Base-by-base conservation (phyloP, 2,888 invertebrate genomes). In the Scaptomyza flava region DNA sequence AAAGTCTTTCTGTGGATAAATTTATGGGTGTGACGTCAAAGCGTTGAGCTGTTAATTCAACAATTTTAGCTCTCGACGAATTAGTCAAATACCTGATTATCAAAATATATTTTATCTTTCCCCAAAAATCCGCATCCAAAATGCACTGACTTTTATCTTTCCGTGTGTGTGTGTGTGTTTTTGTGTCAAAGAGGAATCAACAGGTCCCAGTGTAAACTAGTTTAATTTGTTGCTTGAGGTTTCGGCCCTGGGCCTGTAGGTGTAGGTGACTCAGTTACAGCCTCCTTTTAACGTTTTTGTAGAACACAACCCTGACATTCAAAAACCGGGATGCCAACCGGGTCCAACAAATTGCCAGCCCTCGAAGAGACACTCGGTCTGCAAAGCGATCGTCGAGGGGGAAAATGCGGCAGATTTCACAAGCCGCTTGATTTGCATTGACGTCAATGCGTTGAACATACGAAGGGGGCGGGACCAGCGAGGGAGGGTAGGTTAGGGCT, bases 1-100 rank as follows among this genome's bases (percentile, higher is more conserved):
- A 66, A 62, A 62, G 72, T 31, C 51, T 60, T 58, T 53, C 36
- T 46, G 6, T 45, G 38, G 66, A 42, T 63, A 62, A 86, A 81
- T 83, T 80, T 86, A 82, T 82, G 81, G 84, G 69, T 51, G 81
- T 82, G 81, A 82, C 81, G 81, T 82, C 84, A 82, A 83, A 69
- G 68, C 66, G 51, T 31, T 54, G 65, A 72, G 68, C 68, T 71
- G 84, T 82, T 77, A 81, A 81, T 85, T 81, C 73, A 85, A 76
- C 69, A 73, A 76, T 69, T 68, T 74, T 62, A 75, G 75, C 63
- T 63, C 66, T 63, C 66, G 80, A 57, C 72, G 30, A 85, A 80
- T 69, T 69, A 63, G 63, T 50, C 65, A 77, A 77, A 67, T 60
- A 64, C 38, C 47, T 46, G 58, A 46, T 46, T 56, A 50, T 12